Conservation (phyloP, 2,888 invertebrate genomes). For the Epirrhoe tristata region DNA sequence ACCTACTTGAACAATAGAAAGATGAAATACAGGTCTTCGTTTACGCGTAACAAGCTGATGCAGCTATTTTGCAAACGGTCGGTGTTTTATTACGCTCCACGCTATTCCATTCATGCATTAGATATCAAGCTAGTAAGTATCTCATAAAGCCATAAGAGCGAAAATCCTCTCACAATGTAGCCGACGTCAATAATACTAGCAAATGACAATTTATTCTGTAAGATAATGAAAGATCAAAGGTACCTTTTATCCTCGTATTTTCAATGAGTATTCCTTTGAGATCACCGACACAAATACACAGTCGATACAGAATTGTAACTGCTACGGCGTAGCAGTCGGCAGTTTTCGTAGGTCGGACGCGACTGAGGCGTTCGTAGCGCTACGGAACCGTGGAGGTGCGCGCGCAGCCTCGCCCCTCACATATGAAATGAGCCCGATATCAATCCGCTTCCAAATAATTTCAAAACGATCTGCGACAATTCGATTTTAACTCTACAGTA, state of each 20-base stretch:
- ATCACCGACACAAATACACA: slow-evolving; percentile 63
- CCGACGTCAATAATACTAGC: slow-evolving; percentile 33
- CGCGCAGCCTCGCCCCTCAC: slow-evolving; percentile 82
- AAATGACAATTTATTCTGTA: slow-evolving; percentile 8
- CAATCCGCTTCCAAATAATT: slow-evolving; percentile 75
- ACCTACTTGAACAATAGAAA: background rate
- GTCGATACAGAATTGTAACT: slow-evolving; percentile 47
- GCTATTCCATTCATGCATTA: slow-evolving; percentile 40
- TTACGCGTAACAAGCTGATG: slow-evolving; percentile 23
- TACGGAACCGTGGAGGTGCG: slow-evolving; percentile 69
- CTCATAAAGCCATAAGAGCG: slow-evolving; percentile 41
- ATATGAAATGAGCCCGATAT: slow-evolving; percentile 78
- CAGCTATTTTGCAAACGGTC: slow-evolving; percentile 30
- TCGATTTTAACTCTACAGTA: slow-evolving; percentile 53
- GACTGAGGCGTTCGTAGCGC: slow-evolving; percentile 76
- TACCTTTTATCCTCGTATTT: slow-evolving; percentile 52
- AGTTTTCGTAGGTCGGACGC: slow-evolving; percentile 69
- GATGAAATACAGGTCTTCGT: background rate
- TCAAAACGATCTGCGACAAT: slow-evolving; percentile 68
- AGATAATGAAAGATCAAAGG: slow-evolving; percentile 14
- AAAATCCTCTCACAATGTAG: slow-evolving; percentile 37
- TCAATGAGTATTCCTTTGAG: slow-evolving; percentile 49
- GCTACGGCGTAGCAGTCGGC: slow-evolving; percentile 77
- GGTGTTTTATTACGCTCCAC: slow-evolving; percentile 32
- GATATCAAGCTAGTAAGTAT: slow-evolving; percentile 27